Conservation (phyloP, 2,113 vertebrate species). For the Corythoichthys haematopterus region DNA sequence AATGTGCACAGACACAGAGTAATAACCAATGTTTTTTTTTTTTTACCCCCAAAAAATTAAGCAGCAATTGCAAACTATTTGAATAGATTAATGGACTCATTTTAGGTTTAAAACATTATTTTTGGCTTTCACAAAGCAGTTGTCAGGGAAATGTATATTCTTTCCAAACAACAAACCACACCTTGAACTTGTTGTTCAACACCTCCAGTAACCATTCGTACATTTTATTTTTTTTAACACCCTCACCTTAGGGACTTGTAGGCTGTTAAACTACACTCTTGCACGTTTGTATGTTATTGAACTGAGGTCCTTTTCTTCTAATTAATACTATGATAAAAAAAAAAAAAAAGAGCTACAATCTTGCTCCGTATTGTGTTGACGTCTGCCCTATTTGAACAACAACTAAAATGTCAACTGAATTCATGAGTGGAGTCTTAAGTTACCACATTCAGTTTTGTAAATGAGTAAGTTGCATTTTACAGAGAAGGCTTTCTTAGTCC, state of each 20-base stretch:
- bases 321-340: too few species aligned
- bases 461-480: too few species aligned
- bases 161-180: not conserved
- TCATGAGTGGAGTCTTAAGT: too few species aligned
- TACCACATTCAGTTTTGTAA: too few species aligned
- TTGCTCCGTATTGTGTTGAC: not conserved
- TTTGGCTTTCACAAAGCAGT: not conserved
- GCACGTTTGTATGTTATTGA: not conserved
- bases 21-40: not conserved
- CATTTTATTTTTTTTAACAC: slow-evolving; percentile 57
- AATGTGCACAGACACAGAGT: not conserved
- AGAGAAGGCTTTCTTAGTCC: too few species aligned
- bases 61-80: not conserved
- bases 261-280: not conserved
- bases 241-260: slow-evolving; percentile 29
- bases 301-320: too few species aligned
- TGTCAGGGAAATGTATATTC: not conserved
- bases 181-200: slow-evolving; percentile 57
- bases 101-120: not conserved
- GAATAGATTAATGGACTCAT: not conserved
- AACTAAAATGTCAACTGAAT: too few species aligned
- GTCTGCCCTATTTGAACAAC: too few species aligned
- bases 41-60: not conserved
- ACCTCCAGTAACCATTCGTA: slow-evolving; percentile 58
- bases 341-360: not conserved